Evolutionary conservation across 2,888 invertebrate species (phyloP).

Genomic region (Nesidiocoris tenuis): DNA sequence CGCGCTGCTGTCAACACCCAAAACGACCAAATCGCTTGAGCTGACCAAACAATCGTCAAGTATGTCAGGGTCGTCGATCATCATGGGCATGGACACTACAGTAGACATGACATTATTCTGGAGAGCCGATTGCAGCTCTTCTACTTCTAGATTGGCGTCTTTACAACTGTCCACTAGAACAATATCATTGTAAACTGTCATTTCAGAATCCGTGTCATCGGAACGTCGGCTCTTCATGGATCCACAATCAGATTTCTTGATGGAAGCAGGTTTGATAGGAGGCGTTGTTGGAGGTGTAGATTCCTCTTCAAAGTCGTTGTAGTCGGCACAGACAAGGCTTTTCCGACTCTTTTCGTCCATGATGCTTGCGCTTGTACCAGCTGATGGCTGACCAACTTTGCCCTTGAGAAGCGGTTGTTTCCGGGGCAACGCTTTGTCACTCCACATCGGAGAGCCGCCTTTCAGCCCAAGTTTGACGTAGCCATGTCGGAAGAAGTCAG

Average conservation of each 20-base stretch:
- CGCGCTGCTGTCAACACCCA: conserved; percentile 48
- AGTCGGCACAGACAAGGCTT: conserved; percentile 62
- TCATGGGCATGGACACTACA: conserved; percentile 50
- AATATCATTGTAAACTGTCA: conserved; percentile 52
- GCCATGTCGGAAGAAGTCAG: conserved; percentile 60
- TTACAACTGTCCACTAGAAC: conserved; percentile 51
- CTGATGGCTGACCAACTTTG: conserved; percentile 47
- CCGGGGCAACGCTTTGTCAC: conserved; percentile 46
- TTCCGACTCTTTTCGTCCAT: conserved; percentile 50
- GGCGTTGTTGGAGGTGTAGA: conserved; percentile 52
- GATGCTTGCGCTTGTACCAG: conserved; percentile 47
- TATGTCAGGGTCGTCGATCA: conserved; percentile 49
- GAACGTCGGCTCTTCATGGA: conserved; percentile 46
- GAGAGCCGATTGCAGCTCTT: conserved; percentile 50
- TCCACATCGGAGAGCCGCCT: conserved; percentile 54
- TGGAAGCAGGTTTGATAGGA: conserved; percentile 46
- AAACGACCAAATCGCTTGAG: conserved; percentile 49
- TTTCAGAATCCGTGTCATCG: conserved; percentile 49
- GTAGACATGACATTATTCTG: conserved; percentile 50
- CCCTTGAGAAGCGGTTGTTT: conserved; percentile 45
- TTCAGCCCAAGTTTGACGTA: conserved; percentile 62
- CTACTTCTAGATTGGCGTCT: conserved; percentile 50
- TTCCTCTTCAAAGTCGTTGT: conserved; percentile 63
- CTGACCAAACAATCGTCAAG: conserved; percentile 49
- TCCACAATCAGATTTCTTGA: conserved; percentile 47